Percentiles rank a stretch among this genome's conserved stretches.
These are phyloP conservation scores for Moxostoma hubbsi DNA, from an alignment of 2,797 vertebrate species.

Conservation along the genomic window DNA sequence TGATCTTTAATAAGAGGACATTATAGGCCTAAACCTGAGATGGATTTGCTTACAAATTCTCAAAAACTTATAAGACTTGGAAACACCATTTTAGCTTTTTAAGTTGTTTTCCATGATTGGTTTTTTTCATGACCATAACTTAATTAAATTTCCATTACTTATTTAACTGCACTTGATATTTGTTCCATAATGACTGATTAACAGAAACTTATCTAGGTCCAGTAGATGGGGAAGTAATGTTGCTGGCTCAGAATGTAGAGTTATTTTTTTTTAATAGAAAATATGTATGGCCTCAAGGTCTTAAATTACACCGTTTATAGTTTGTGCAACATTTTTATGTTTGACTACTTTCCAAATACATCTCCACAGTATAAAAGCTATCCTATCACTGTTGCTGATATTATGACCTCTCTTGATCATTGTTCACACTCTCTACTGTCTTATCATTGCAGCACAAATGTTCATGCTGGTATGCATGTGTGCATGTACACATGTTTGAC, in stretches of 20 bases:
- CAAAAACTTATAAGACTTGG: no score
- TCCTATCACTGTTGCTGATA: not conserved
- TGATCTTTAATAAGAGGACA: not conserved
- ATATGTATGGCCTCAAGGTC: not conserved
- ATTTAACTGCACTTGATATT: not conserved
- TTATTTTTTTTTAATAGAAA: not conserved
- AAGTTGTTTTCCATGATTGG: no score
- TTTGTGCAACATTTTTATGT: not conserved
- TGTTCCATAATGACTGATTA: not conserved
- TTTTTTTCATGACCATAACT: no score
- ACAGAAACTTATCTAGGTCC: constrained; percentile 15
- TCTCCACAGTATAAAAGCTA: not conserved
- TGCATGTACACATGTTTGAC: constrained; percentile 36
- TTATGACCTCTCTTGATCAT: not conserved
- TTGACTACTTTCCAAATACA: not conserved
- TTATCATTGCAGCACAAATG: constrained; percentile 3
- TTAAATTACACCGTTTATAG: constrained; percentile 14
- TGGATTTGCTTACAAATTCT: no score
- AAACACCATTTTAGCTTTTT: no score
- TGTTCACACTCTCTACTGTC: not conserved
- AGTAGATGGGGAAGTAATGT: constrained; percentile 20
- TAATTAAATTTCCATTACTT: no score
- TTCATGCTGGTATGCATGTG: constrained; percentile 20
- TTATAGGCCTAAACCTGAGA: no score
- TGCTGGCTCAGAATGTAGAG: not conserved